Evolutionary conservation across 2,888 invertebrate genomes (phyloP), one percentile per base, ranked within the genome.

Genomic region (Pasiphila rectangulata): DNA sequence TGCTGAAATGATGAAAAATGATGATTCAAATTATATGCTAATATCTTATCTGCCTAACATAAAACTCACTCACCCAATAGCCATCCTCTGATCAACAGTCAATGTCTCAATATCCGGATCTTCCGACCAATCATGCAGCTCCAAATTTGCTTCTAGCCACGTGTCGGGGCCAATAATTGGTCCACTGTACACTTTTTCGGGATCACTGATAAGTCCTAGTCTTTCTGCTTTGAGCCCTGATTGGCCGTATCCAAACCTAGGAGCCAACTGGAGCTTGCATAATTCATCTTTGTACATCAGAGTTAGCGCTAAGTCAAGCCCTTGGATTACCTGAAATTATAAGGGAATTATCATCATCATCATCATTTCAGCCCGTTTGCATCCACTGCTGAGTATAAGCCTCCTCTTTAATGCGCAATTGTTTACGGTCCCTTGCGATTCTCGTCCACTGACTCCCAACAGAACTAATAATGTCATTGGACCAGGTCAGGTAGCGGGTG

Each of bases 241-340:
- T 1, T 91, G 87, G 0, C 97, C 97, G 72, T 94, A 98, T 1
- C 93, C 97, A 83, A 97, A 95, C 59, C 96, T 90, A 2, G 96
- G 90, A 52, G 93, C 92, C 39, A 97, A 87, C 70, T 91, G 90
- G 34, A 98, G 77, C 57, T 93, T 89, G 46, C 95, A 93, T 59
- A 90, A 88, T 86, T 98, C 98, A 0, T 93, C 94, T 64, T 92
- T 88, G 70, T 94, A 92, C 97, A 98, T 97, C 60, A 98, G 83
- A 15, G 95, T 93, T 56, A 97, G 77, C 10, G 94, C 93, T 79
- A 98, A 90, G 78, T 98, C 98, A 66, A 97, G 71, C 4, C 97
- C 98, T 92, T 95, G 92, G 39, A 94, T 78, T 4, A 92, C 76
- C 90, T 91, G 55, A 35, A 67, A 67, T 3, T 12, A 12, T 17